Conservation (phyloP, 2,888 invertebrate species). For the Dicyrtomina minuta region DNA sequence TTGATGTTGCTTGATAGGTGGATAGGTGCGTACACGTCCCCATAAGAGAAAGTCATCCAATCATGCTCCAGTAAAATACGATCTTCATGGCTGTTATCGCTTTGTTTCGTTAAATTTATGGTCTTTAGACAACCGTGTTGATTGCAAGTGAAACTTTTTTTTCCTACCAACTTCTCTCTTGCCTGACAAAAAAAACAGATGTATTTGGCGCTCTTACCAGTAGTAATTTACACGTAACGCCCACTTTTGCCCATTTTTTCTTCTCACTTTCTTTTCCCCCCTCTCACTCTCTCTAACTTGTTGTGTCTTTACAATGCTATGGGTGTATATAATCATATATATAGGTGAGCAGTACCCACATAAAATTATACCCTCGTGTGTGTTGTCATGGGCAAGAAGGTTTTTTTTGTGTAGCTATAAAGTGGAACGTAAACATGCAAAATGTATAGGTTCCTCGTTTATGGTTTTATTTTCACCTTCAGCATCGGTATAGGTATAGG, state of each 20-base stretch:
- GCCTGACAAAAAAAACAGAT: constrained; percentile 13
- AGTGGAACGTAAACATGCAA: too few relatives aligned
- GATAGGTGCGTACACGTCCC: too few relatives aligned
- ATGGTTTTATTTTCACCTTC: too few relatives aligned
- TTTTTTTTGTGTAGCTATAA: not conserved
- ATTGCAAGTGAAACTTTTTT: constrained; percentile 14
- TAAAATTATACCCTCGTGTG: not conserved
- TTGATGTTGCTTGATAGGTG: too few relatives aligned
- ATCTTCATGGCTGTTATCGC: not conserved
- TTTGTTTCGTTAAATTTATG: constrained; percentile 18
- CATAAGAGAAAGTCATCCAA: too few relatives aligned
- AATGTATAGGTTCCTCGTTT: too few relatives aligned
- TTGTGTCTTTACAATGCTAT: not conserved
- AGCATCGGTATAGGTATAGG: too few relatives aligned
- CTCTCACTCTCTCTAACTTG: not conserved
- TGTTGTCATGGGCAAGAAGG: not conserved
- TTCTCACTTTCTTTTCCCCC: not conserved
- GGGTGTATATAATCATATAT: not conserved
- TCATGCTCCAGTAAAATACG: too few relatives aligned
- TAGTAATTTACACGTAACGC: constrained; percentile 27
- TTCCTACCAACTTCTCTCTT: too few relatives aligned
- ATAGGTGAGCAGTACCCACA: not conserved
- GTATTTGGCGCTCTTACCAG: constrained; percentile 22
- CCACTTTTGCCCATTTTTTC: constrained; percentile 17
- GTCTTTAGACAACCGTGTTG: constrained; percentile 9